Base-by-base conservation (phyloP, 1,140 invertebrate genomes). In the Pseudomyrmex sp. region DNA sequence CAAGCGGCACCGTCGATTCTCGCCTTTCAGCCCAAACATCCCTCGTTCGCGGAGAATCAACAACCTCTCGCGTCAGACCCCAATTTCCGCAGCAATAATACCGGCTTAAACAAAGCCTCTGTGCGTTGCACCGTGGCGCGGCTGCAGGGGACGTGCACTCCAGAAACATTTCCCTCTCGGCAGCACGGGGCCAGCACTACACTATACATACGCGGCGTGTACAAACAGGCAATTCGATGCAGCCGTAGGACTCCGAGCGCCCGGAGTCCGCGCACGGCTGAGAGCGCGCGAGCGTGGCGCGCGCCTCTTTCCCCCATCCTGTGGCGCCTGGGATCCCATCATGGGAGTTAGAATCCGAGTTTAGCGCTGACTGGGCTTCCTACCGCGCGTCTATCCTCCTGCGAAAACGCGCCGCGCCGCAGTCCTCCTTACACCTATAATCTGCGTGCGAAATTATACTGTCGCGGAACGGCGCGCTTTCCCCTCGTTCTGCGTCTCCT, bases 11-110 rank as follows among this genome's bases (percentile, higher is more conserved):
- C 61, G 72, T 72, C 23, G 50, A 80, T 80, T 85, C 59, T 85
- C 83, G 52, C 66, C 65, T 72, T 84, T 63, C 82, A 23, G 15
- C 56, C 79, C 79, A 10, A 35, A 54, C 56, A 44, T 77, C 35
- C 72, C 26, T 69, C 58, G 58, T 79, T 72, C 66, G 20, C 58
- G 13, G 54, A 65, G 59, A 86, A 79, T 66, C 80, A 85, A 84
- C 76, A 73, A 58, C 56, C 69, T 59, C 48, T 65, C 54, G 52
- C 75, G 83, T 77, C 61, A 61, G 79, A 83, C 50, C 61, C 68
- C 83, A 88, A 88, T 88, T 87, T 88, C 83, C 77, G 68, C 56
- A 74, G 50, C 74, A 86, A 85, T 88, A 85, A 87, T 87, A 86
- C 58, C 52, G 23, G 65, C 72, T 88, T 76, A 58, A 83, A 75